Percentiles rank a stretch among this genome's conserved stretches.
Conservation (phyloP, 1,140 invertebrate species). For the Papilio glaucus region DNA sequence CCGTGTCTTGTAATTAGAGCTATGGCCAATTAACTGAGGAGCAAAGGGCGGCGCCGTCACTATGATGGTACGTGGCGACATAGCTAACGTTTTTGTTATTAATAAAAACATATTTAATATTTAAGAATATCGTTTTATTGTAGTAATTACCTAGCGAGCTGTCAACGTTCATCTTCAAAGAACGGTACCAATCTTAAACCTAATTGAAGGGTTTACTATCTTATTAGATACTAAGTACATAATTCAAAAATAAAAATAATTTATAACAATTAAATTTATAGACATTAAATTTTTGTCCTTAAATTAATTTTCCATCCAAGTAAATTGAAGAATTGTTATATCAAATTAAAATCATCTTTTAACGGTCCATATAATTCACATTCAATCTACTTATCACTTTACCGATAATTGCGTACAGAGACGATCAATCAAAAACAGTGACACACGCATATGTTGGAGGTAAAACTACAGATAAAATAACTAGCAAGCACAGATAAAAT, state of each 20-base stretch:
- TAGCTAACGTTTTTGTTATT: neutral
- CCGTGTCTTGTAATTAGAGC: conserved; percentile 14
- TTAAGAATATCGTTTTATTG: too few species aligned
- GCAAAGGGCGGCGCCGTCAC: neutral
- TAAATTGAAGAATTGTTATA: too few species aligned
- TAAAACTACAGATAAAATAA: conserved; percentile 5
- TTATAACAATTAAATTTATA: too few species aligned
- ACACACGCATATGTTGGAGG: neutral
- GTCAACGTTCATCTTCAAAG: too few species aligned
- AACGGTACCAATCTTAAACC: too few species aligned
- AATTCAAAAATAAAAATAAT: too few species aligned
- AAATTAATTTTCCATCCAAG: too few species aligned
- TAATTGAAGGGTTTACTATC: too few species aligned
- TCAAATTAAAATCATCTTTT: too few species aligned
- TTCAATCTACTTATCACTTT: neutral
- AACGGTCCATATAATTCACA: neutral
- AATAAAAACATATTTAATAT: neutral
- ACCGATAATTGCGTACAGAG: neutral
- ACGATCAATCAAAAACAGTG: neutral
- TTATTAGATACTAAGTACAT: too few species aligned
- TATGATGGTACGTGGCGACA: neutral
- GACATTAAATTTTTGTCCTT: too few species aligned
- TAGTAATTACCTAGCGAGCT: too few species aligned
- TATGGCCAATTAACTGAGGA: neutral
- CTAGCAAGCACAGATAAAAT: neutral